Percentiles rank a stretch among this genome's conserved stretches.
These are phyloP conservation scores for Steatocranus sp. DNA, from an alignment of 2,797 vertebrate species.

Conservation along the genomic window DNA sequence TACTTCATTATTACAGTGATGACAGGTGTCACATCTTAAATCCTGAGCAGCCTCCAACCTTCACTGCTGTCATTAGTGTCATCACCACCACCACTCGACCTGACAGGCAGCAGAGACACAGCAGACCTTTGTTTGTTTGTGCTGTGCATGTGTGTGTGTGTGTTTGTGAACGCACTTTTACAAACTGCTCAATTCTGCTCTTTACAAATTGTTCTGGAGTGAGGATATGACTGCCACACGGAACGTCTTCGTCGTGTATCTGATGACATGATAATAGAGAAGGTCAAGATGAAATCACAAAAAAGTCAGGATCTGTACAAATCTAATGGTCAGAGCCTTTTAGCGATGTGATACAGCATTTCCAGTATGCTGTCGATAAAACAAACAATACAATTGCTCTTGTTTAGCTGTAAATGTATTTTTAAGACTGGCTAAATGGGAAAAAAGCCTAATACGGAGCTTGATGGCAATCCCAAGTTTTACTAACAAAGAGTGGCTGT, in stretches of 20 bases:
- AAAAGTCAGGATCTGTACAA: neutral
- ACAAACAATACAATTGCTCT: neutral
- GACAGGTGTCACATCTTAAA: neutral
- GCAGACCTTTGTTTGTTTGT: neutral
- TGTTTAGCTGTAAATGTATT: neutral
- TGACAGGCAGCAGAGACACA: neutral
- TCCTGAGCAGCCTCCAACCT: neutral
- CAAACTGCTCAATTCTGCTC: neutral
- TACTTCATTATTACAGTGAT: neutral
- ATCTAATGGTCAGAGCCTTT: neutral
- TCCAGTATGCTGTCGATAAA: neutral
- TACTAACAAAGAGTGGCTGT: neutral
- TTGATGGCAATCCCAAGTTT: neutral
- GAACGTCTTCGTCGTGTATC: neutral
- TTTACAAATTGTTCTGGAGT: neutral
- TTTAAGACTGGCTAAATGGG: neutral
- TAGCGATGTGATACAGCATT: neutral
- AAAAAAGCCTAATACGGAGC: neutral
- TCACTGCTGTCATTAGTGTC: neutral
- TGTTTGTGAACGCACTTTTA: neutral
- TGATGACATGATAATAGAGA: neutral
- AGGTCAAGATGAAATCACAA: constrained; percentile 6
- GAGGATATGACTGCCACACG: neutral
- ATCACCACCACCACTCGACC: neutral
- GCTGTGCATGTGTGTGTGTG: neutral